Conservation (phyloP, 2,888 invertebrate species). For the Cylindroiulus punctatus region DNA sequence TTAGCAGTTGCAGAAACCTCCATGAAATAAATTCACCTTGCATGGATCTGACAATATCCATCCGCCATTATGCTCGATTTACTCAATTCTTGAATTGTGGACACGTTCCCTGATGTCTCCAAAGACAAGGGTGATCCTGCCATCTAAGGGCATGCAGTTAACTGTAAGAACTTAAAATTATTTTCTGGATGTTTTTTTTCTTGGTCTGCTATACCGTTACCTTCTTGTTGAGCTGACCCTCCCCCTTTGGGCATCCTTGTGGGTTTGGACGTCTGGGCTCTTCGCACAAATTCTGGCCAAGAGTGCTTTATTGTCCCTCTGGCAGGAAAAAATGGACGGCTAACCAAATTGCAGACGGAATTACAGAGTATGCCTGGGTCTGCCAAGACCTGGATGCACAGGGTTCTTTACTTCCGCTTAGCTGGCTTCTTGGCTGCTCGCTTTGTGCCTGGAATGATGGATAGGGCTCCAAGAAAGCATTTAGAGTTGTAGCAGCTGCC, state of each 20-base stretch:
- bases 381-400: background rate
- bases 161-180: background rate
- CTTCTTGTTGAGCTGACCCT: background rate
- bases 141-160: background rate
- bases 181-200: background rate
- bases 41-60: background rate
- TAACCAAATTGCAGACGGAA: background rate
- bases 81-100: background rate
- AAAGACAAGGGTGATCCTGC: background rate
- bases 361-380: background rate
- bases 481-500: conserved; percentile 42
- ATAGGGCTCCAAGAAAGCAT: conserved; percentile 28
- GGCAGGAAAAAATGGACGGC: background rate
- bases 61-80: background rate
- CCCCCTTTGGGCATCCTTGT: background rate
- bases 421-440: conserved; percentile 20
- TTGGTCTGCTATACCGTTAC: background rate
- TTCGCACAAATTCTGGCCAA: background rate
- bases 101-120: background rate
- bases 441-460: conserved; percentile 37
- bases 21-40: background rate
- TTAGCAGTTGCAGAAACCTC: background rate
- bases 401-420: conserved; percentile 10
- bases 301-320: background rate
- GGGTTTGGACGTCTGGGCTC: background rate